A percentile compares a stretch with the other conserved stretches of the same genome.
Conservation (phyloP, 1,140 invertebrate species). For the Ceratosolen solmsi region DNA sequence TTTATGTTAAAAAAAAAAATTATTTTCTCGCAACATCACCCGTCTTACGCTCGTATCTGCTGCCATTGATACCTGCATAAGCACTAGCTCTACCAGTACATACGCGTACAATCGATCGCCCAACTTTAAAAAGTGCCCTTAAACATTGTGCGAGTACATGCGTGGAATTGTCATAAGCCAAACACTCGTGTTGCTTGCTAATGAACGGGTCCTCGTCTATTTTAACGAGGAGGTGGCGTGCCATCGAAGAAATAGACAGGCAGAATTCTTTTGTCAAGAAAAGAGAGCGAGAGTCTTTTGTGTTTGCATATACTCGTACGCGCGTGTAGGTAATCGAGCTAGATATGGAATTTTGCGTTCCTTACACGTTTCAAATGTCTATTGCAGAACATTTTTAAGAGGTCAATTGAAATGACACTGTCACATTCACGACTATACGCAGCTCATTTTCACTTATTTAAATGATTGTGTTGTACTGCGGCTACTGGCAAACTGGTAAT, state of each 20-base stretch:
- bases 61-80: constrained; percentile 32
- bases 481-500: too few species aligned
- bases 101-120: not conserved
- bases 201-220: constrained; percentile 32
- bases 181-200: constrained; percentile 17
- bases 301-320: too few species aligned
- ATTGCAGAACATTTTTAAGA: constrained; percentile 10
- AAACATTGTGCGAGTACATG: not conserved
- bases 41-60: not conserved
- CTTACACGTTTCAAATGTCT: not conserved
- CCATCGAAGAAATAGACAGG: not conserved
- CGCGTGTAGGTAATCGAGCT: not conserved
- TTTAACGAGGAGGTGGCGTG: constrained; percentile 30
- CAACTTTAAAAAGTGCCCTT: constrained; percentile 14
- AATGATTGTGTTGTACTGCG: too few species aligned
- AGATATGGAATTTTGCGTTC: not conserved
- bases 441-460: too few species aligned
- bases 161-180: constrained; percentile 36
- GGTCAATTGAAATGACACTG: constrained; percentile 21
- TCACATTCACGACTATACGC: constrained; percentile 7
- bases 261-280: not conserved
- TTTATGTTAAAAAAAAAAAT: too few species aligned
- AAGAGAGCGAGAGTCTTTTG: too few species aligned
- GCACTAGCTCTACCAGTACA: constrained; percentile 28
- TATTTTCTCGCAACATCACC: not conserved